Percentiles rank a stretch among this genome's conserved stretches.
These are phyloP conservation scores for Sicus ferrugineus DNA, from an alignment of 2,888 invertebrate genomes.

Conservation along the genomic window DNA sequence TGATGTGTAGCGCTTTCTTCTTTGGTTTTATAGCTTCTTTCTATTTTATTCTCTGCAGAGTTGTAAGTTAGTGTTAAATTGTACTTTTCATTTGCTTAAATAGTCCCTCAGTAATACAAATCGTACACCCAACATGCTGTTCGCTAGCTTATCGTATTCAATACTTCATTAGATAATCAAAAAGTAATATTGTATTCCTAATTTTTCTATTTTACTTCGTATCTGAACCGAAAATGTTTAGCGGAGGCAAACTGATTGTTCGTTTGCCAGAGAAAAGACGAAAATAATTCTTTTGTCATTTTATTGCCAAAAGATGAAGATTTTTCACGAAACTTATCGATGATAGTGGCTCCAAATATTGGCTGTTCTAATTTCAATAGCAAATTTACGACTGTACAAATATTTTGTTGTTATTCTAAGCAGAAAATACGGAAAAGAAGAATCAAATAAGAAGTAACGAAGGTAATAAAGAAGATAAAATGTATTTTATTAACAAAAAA, in stretches of 20 bases:
- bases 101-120: no score
- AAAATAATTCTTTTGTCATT: conserved; percentile 65
- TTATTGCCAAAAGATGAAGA: conserved; percentile 65
- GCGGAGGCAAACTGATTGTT: background rate
- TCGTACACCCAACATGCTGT: background rate
- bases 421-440: conserved; percentile 44
- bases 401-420: conserved; percentile 60
- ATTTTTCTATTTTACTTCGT: conserved; percentile 39
- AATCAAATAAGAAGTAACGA: conserved; percentile 42
- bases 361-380: conserved; percentile 53
- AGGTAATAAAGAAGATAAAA: conserved; percentile 41
- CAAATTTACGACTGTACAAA: conserved; percentile 26
- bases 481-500: no score
- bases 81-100: no score
- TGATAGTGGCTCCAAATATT: conserved; percentile 66
- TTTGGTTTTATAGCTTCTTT: no score
- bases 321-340: conserved; percentile 67
- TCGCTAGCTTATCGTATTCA: no score
- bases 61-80: no score
- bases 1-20: no score
- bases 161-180: conserved; percentile 53
- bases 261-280: conserved; percentile 31
- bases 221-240: conserved; percentile 34
- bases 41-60: no score
- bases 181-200: conserved; percentile 61